Conservation (phyloP, 2,113 vertebrate genomes). For the Nesoenas mayeri region DNA sequence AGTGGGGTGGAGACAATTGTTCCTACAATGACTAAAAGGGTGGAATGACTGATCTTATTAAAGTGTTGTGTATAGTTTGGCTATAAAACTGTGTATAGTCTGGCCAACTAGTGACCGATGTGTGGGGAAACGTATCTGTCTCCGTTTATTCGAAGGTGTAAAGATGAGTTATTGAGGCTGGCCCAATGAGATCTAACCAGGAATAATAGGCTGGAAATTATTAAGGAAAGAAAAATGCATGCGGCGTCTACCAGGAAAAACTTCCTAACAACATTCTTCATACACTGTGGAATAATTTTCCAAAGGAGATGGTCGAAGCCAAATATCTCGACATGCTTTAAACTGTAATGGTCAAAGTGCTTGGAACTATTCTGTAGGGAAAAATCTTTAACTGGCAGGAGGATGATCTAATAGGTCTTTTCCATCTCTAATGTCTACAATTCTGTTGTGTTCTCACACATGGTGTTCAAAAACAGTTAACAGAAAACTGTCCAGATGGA, state of each 20-base stretch:
- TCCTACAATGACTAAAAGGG: not conserved
- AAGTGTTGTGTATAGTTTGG: slow-evolving; percentile 32
- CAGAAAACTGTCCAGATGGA: slow-evolving; percentile 62
- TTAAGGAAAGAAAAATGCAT: slow-evolving; percentile 57
- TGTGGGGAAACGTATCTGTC: slow-evolving; percentile 40
- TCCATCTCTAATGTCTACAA: slow-evolving; percentile 28
- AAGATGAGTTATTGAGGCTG: slow-evolving; percentile 48
- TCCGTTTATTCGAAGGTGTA: slow-evolving; percentile 34
- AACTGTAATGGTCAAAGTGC: slow-evolving; percentile 33
- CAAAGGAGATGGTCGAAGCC: slow-evolving; percentile 27
- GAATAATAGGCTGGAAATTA: slow-evolving; percentile 53
- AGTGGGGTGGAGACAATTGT: not conserved
- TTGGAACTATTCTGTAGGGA: slow-evolving; percentile 49
- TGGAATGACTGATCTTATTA: slow-evolving; percentile 42
- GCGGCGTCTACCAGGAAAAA: slow-evolving; percentile 54
- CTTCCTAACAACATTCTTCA: slow-evolving; percentile 32
- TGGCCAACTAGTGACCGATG: slow-evolving; percentile 37
- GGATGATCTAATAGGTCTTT: slow-evolving; percentile 56
- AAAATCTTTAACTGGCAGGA: slow-evolving; percentile 38
- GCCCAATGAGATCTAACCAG: not conserved
- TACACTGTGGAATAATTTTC: slow-evolving; percentile 53
- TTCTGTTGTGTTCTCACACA: slow-evolving; percentile 56
- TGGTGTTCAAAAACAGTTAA: slow-evolving; percentile 61
- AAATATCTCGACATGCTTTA: slow-evolving; percentile 19
- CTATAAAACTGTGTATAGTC: slow-evolving; percentile 19